phyloP scores from a whole-genome alignment of 2,888 invertebrate species.

The Augiades crinisus region DNA sequence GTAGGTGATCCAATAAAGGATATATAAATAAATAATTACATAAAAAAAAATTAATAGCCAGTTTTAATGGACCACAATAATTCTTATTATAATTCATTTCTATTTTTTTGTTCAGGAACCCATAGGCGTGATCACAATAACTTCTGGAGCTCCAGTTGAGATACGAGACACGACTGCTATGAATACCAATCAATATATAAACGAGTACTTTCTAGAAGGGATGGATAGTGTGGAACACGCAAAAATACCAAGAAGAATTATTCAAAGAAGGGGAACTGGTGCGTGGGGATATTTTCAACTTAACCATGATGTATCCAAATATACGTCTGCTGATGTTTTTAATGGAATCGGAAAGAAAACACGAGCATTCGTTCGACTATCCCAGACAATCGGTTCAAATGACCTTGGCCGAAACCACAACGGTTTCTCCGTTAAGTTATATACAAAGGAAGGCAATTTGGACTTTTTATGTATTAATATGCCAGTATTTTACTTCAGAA shows the following conservation, averaged over 20 bases:
- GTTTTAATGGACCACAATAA: no score
- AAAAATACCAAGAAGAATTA: conserved; percentile 94
- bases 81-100: neutral
- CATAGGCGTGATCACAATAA: conserved; percentile 49
- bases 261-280: conserved; percentile 96
- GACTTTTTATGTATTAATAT: conserved; percentile 93
- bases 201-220: conserved; percentile 38
- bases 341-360: conserved; percentile 88
- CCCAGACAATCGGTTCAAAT: conserved; percentile 91
- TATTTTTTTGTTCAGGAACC: conserved; percentile 53
- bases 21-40: no score
- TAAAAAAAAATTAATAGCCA: no score
- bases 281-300: conserved; percentile 92
- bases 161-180: conserved; percentile 86
- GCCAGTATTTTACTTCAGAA: conserved; percentile 93
- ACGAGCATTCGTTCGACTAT: conserved; percentile 87
- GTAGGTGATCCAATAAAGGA: no score
- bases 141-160: conserved; percentile 88
- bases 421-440: conserved; percentile 94
- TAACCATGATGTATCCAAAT: conserved; percentile 89
- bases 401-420: conserved; percentile 92
- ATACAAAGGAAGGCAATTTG: conserved; percentile 93
- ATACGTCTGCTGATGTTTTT: conserved; percentile 88
- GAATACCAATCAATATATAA: conserved; percentile 81
- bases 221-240: conserved; percentile 89